These are phyloP conservation scores for Chelmon rostratus DNA, from an alignment of 2,797 vertebrate genomes.

Conservation along the genomic window DNA sequence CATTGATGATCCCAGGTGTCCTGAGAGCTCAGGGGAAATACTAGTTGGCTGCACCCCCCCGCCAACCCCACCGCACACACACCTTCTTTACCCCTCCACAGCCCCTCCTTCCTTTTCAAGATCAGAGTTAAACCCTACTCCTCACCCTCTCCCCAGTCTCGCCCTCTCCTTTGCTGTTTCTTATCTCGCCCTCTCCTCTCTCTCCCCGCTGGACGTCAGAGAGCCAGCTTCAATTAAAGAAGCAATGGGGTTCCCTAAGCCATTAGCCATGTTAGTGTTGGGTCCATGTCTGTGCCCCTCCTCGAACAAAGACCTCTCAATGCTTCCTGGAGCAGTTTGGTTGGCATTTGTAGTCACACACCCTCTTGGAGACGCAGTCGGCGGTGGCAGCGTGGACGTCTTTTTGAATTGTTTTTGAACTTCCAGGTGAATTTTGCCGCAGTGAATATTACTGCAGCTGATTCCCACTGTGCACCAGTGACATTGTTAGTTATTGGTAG, in stretches of 20 bases:
- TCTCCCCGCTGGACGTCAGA: conserved; percentile 62
- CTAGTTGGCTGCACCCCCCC: conserved; percentile 59
- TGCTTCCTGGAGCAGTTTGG: conserved; percentile 60
- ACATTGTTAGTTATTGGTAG: conserved; percentile 39
- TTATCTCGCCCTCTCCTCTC: conserved; percentile 65
- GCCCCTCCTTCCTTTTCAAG: conserved; percentile 63
- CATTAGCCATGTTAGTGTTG: conserved; percentile 84
- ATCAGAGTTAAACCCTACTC: conserved; percentile 63
- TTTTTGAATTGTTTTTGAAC: conserved; percentile 40
- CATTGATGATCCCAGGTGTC: conserved; percentile 88
- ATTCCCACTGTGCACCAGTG: conserved; percentile 22
- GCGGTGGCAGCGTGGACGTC: conserved; percentile 12
- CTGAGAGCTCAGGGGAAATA: conserved; percentile 73
- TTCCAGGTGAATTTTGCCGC: conserved; percentile 14
- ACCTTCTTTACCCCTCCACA: conserved; percentile 38
- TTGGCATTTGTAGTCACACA: conserved; percentile 55
- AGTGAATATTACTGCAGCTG: conserved; percentile 21
- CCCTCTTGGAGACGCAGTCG: conserved; percentile 42
- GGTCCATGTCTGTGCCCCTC: conserved; percentile 72
- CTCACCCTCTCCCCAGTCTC: conserved; percentile 47
- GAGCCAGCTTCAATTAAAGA: conserved; percentile 85
- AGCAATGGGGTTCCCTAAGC: conserved; percentile 83
- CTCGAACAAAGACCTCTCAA: conserved; percentile 75
- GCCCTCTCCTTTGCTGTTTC: conserved; percentile 54
- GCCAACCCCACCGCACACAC: conserved; percentile 30